Evolutionary conservation across 2,113 vertebrate species (phyloP), one percentile per base, ranked within the genome.

Genomic region (Spea multiplicata): DNA sequence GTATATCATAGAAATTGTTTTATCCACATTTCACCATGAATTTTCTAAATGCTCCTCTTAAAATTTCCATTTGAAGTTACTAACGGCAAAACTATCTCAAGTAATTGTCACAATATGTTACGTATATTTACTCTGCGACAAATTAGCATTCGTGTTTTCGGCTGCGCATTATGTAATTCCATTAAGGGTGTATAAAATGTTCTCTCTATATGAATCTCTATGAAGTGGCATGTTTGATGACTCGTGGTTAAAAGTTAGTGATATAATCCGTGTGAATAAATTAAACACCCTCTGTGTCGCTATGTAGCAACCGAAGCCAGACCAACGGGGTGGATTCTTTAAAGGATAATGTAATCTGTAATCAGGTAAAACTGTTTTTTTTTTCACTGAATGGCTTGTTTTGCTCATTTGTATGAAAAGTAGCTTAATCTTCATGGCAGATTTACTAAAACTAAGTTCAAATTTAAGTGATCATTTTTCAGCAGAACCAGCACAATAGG

Each of bases 301-400:
- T 62, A 10, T 7, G 3, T 45, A 71, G 53, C 14, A 62, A 62
- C 67, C 62, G 6, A 77, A 44, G 66, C 59, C 44, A 52, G 46
- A 70, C 75, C 45, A 50, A 52, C 62, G 17, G 55, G 67, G 55
- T 49, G 46, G 66, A 70, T 70, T 77, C 70, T 14, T 77, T 14
- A 77, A 77, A 71, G 59, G 44, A 61, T 50, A 16, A 48, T 71
- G 10, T 5, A 62, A n/a, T 13, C 4, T 5, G 49, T 76, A 70
- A 77, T 62, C 48, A 50, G 61, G 14, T 14, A n/a, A 13, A n/a
- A 50, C 14, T 47, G n/a, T 69, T 61, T 48, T 59, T 70, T 16
- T n/a, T 61, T 50, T 59, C 50, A 8, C 46, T 44, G 59, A 77
- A 77, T 77, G 16, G 66, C 53, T 30, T 30, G 69, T 76, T 68